phyloP scores from a whole-genome alignment of 1,140 invertebrate species.

The Geopemphigus sp. region DNA sequence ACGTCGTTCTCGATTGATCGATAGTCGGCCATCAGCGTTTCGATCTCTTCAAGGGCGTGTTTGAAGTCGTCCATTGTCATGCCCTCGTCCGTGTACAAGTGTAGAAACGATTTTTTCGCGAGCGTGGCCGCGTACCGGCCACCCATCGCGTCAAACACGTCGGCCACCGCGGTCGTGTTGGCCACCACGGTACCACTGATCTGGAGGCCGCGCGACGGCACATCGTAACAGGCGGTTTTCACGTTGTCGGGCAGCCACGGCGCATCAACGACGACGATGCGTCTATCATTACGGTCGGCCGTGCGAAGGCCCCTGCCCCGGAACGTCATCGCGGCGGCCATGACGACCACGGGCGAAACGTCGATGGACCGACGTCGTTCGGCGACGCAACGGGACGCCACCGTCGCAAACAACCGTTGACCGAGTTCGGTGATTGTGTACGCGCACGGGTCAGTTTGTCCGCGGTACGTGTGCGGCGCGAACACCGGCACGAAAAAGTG shows the following conservation, averaged over 20 bases:
- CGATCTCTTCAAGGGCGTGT: neutral
- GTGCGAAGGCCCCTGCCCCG: neutral
- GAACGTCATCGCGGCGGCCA: constrained; percentile 35
- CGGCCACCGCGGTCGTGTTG: constrained; percentile 20
- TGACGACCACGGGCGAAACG: neutral
- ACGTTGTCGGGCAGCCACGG: constrained; percentile 36
- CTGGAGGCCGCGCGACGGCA: constrained; percentile 14
- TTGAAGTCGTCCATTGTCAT: neutral
- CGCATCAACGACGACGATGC: no score
- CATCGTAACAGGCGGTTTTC: neutral
- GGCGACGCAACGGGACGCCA: neutral
- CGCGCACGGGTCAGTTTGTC: constrained; percentile 59
- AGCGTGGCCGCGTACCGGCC: neutral
- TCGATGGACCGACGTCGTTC: neutral
- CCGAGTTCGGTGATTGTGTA: neutral
- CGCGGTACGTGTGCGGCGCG: constrained; percentile 63
- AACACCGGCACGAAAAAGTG: constrained; percentile 64
- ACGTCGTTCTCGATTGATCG: neutral
- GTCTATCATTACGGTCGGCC: neutral
- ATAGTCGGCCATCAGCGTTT: constrained; percentile 10
- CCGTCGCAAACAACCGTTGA: neutral
- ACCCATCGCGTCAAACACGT: neutral
- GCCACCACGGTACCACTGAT: constrained; percentile 27
- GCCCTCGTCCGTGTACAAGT: neutral
- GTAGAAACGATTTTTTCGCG: neutral